A percentile compares a stretch with the other conserved stretches of the same genome.
These are phyloP conservation scores for Pangasius krempfi DNA, from an alignment of 2,797 vertebrate species.

Conservation along the genomic window DNA sequence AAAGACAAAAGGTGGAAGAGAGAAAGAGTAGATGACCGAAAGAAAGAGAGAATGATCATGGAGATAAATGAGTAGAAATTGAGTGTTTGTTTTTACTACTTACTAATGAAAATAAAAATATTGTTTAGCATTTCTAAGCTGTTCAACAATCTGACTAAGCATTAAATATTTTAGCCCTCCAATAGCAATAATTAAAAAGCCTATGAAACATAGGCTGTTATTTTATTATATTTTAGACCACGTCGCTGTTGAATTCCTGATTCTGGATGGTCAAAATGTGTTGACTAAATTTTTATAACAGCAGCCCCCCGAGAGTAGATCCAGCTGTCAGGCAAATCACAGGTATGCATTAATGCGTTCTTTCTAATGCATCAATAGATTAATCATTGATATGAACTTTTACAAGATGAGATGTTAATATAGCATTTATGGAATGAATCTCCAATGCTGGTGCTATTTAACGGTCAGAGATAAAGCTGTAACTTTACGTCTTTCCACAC, in stretches of 20 bases:
- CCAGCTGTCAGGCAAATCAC: neutral
- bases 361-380: neutral
- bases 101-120: neutral
- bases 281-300: neutral
- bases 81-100: neutral
- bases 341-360: neutral
- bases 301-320: neutral
- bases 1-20: conserved; percentile 48
- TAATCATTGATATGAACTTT: neutral
- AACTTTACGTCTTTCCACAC: neutral
- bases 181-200: neutral
- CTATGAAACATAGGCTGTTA: neutral
- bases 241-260: neutral
- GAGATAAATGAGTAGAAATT: neutral
- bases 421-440: neutral
- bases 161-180: neutral
- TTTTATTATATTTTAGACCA: neutral
- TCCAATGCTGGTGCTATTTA: neutral
- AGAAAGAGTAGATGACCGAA: conserved; percentile 11
- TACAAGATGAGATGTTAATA: neutral
- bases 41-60: neutral
- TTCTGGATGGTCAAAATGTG: neutral
- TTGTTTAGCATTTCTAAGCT: neutral
- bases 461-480: neutral
- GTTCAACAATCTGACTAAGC: neutral